A percentile compares a stretch with the other conserved stretches of the same genome.
phyloP scores from a whole-genome alignment of 2,888 invertebrate species.

The Electrophaes corylata region DNA sequence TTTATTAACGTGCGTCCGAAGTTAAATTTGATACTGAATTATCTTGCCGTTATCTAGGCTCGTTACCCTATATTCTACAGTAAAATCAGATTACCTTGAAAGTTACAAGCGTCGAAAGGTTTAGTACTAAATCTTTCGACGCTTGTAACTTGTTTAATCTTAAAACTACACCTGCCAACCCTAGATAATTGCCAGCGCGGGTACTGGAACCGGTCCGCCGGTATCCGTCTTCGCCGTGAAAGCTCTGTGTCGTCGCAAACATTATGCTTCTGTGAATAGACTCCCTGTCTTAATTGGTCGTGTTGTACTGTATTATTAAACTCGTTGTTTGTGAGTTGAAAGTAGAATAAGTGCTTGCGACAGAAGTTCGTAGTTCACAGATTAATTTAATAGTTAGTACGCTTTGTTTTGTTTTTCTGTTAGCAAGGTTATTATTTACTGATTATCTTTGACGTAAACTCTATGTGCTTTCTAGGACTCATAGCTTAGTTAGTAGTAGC shows the following conservation, averaged over 20 bases:
- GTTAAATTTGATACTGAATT: too few relatives aligned
- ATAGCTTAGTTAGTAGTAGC: too few relatives aligned
- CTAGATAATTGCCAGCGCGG: conserved; percentile 26
- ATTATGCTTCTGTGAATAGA: conserved; percentile 35
- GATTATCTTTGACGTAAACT: too few relatives aligned
- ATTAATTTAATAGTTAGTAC: neutral
- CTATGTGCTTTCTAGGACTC: too few relatives aligned
- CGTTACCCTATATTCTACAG: too few relatives aligned
- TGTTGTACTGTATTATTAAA: conserved; percentile 21
- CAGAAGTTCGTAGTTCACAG: neutral
- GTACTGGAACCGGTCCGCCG: conserved; percentile 34
- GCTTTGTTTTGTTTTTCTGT: neutral
- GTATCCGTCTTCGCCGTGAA: conserved; percentile 33
- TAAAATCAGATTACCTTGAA: too few relatives aligned
- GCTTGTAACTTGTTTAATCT: too few relatives aligned
- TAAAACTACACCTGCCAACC: conserved; percentile 11
- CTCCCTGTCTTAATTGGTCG: conserved; percentile 24
- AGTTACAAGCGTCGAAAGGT: too few relatives aligned
- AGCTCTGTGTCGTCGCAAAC: conserved; percentile 32
- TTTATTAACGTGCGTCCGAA: too few relatives aligned
- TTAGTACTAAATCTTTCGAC: too few relatives aligned
- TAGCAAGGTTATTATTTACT: too few relatives aligned
- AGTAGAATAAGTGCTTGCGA: conserved; percentile 1
- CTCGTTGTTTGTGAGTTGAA: neutral
- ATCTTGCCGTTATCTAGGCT: too few relatives aligned